These are phyloP conservation scores for Rambutsinella grinnellia DNA, from an alignment of 2,888 invertebrate species.

Conservation along the genomic window DNA sequence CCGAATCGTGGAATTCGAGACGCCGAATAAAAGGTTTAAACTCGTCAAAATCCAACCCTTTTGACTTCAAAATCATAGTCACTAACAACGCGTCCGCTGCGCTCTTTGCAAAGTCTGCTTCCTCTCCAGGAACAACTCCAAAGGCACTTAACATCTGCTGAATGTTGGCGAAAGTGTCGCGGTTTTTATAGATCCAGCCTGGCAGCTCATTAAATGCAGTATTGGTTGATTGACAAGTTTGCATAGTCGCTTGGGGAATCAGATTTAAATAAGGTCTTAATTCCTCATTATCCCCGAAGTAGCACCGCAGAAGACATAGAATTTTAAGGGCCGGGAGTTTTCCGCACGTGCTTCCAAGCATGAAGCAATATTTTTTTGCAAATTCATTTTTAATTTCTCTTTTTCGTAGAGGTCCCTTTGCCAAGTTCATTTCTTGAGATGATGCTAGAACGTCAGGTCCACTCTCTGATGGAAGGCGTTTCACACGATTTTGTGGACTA, in stretches of 20 bases:
- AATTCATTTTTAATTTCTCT: background rate
- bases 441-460: no score
- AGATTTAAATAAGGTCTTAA: background rate
- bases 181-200: background rate
- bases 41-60: background rate
- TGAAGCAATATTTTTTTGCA: background rate
- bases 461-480: no score
- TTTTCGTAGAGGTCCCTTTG: no score
- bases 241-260: background rate
- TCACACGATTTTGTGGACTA: no score
- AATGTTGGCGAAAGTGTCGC: background rate
- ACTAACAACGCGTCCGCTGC: constrained; percentile 15
- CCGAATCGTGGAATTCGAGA: constrained; percentile 12
- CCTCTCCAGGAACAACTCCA: background rate
- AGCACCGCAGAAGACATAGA: constrained; percentile 14
- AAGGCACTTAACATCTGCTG: background rate
- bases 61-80: constrained; percentile 12
- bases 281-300: background rate
- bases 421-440: no score
- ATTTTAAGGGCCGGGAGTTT: background rate
- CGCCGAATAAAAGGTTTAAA: background rate
- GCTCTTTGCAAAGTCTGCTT: constrained; percentile 20
- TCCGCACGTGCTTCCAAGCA: background rate
- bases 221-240: constrained; percentile 3
- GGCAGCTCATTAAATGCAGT: constrained; percentile 14